These are phyloP conservation scores for Scylla paramamosain DNA, from an alignment of 1,140 invertebrate genomes.

Conservation along the genomic window DNA sequence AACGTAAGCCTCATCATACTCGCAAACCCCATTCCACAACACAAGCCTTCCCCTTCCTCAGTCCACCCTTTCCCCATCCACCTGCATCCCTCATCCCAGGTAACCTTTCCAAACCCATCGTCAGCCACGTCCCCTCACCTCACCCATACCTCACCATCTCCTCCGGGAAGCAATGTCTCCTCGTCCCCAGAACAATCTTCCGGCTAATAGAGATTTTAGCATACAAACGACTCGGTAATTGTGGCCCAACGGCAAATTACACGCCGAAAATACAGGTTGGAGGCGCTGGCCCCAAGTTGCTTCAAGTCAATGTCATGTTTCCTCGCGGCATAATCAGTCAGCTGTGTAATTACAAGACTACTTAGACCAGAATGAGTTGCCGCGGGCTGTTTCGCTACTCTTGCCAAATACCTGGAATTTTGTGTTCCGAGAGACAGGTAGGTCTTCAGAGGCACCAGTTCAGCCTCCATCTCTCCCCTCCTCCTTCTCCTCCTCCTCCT, in stretches of 20 bases:
- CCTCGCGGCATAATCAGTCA: conserved; percentile 54
- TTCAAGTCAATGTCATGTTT: conserved; percentile 67
- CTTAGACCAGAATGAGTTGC: conserved; percentile 32
- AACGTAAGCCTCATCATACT: not conserved
- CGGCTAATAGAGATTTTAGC: conserved; percentile 74
- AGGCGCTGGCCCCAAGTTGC: conserved; percentile 56
- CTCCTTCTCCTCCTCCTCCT: not conserved
- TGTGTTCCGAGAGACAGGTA: not conserved
- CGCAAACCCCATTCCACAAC: not conserved
- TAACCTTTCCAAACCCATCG: not conserved
- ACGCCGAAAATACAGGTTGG: conserved; percentile 69
- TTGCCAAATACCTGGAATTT: not conserved
- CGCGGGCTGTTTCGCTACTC: not conserved
- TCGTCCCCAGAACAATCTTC: conserved; percentile 54
- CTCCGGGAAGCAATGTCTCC: not conserved
- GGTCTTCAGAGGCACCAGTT: conserved; percentile 4
- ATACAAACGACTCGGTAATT: conserved; percentile 72
- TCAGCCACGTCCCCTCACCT: not conserved
- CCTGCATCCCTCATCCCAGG: not conserved
- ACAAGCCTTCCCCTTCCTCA: not conserved
- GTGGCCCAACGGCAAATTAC: conserved; percentile 65
- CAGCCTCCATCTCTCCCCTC: not conserved
- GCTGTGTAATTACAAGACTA: conserved; percentile 59
- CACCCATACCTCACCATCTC: conserved; percentile 9
- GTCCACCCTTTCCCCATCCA: not conserved